Conservation (phyloP, 2,113 vertebrate species). For the Pheucticus melanocephalus region DNA sequence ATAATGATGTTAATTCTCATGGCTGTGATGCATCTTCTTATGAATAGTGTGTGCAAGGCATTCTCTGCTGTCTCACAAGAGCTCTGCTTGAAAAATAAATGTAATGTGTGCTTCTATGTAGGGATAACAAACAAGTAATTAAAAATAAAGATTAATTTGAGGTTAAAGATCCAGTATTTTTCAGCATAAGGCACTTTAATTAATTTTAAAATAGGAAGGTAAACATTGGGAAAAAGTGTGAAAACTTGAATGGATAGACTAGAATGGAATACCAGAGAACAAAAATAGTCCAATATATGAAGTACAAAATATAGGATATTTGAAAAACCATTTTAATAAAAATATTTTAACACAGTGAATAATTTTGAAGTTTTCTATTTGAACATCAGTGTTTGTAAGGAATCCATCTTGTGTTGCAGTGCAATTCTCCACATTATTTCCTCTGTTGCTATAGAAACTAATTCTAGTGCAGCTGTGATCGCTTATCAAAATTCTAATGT, state of each 20-base stretch:
- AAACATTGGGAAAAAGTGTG: not conserved
- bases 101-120: not conserved
- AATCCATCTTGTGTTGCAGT: slow-evolving; percentile 77
- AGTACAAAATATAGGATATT: slow-evolving; percentile 28
- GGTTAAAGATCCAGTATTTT: slow-evolving; percentile 17
- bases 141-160: slow-evolving; percentile 39
- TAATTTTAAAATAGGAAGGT: not conserved
- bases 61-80: not conserved
- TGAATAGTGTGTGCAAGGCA: not conserved
- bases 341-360: slow-evolving; percentile 44
- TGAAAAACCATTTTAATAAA: slow-evolving; percentile 60
- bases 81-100: not conserved
- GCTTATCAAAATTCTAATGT: slow-evolving; percentile 81
- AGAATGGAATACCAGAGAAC: slow-evolving; percentile 1
- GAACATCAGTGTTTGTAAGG: slow-evolving; percentile 69
- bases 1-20: slow-evolving; percentile 27
- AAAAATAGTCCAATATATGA: slow-evolving; percentile 21
- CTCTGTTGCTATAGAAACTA: slow-evolving; percentile 84
- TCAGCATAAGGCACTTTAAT: slow-evolving; percentile 33
- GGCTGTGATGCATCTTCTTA: not conserved
- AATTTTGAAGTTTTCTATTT: slow-evolving; percentile 71
- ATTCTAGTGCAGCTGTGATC: slow-evolving; percentile 83
- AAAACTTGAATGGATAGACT: slow-evolving; percentile 36
- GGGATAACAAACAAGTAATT: not conserved
- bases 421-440: slow-evolving; percentile 78